Percentiles rank a stretch among this genome's conserved stretches.
Evolutionary conservation across 2,113 vertebrate species (phyloP).

Genomic region (Felis catus): F.catus_Fca126_mat1.0 CM031425.1:31170501-31171000

Average conservation of each 20-base stretch:
- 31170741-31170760: neutral
- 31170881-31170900: neutral
- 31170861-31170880: neutral
- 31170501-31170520: conserved; percentile 54
- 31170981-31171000: neutral
- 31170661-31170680: neutral
- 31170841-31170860: neutral
- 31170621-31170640: neutral
- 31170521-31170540: neutral
- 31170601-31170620: neutral
- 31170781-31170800: neutral
- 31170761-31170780: neutral
- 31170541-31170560: conserved; percentile 33
- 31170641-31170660: neutral
- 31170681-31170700: neutral
- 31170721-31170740: neutral
- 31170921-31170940: neutral
- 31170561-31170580: conserved; percentile 40
- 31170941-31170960: neutral
- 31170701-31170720: neutral
- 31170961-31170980: too few relatives aligned
- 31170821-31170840: neutral
- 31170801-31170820: neutral
- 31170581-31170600: conserved; percentile 26
- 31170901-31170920: neutral